phyloP scores from a whole-genome alignment of 2,113 vertebrate genomes.

The Trematocara variabile region DNA sequence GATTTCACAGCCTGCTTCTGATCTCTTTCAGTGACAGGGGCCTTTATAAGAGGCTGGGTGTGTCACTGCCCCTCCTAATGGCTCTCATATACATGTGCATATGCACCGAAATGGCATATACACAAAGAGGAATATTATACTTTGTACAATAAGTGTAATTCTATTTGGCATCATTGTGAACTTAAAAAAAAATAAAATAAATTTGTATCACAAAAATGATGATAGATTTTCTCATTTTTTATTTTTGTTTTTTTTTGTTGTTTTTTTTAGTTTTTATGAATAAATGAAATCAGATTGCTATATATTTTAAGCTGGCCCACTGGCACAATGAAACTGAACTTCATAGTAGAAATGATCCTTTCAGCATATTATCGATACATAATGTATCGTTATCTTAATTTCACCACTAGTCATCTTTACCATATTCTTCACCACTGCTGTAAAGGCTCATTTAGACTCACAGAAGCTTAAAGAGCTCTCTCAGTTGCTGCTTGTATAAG shows the following conservation, averaged over 20 bases:
- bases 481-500: slow-evolving; percentile 56
- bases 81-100: slow-evolving; percentile 13
- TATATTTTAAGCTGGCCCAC: neutral
- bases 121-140: slow-evolving; percentile 1
- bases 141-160: neutral
- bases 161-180: neutral
- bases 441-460: slow-evolving; percentile 53
- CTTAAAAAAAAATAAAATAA: neutral
- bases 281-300: slow-evolving; percentile 7
- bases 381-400: slow-evolving; percentile 48
- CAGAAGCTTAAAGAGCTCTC: slow-evolving; percentile 56
- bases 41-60: slow-evolving; percentile 57
- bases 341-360: slow-evolving; percentile 27
- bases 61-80: slow-evolving; percentile 40
- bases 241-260: neutral
- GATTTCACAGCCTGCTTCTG: slow-evolving; percentile 75
- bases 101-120: neutral
- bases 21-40: slow-evolving; percentile 67
- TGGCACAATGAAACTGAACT: neutral
- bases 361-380: slow-evolving; percentile 40
- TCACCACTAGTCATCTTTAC: slow-evolving; percentile 18
- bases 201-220: neutral
- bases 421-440: slow-evolving; percentile 27
- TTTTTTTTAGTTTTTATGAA: neutral
- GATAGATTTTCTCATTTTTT: neutral